Percentiles rank a stretch among this genome's conserved stretches.
These are phyloP conservation scores for Parnassius orleans DNA, from an alignment of 2,888 invertebrate species.

Conservation along the genomic window DNA sequence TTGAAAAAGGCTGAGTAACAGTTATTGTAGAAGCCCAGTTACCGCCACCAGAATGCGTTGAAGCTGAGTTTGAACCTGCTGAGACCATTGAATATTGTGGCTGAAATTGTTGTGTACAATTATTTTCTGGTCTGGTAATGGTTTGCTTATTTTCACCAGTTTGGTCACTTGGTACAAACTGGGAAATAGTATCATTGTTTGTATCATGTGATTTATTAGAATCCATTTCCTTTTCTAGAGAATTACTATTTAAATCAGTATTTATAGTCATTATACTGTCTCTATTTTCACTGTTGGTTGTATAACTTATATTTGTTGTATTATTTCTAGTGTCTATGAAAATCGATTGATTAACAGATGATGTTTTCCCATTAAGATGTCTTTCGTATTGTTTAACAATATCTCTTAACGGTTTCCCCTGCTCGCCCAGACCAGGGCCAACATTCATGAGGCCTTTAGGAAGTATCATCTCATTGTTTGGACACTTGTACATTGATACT, in stretches of 20 bases:
- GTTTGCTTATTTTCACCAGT: background rate
- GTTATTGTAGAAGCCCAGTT: background rate
- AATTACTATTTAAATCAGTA: background rate
- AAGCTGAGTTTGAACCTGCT: background rate
- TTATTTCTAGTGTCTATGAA: conserved; percentile 22
- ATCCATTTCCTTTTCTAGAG: background rate
- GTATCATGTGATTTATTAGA: background rate
- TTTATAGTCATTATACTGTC: background rate
- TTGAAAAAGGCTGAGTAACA: background rate
- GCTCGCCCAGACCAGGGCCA: conserved; percentile 55
- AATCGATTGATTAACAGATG: conserved; percentile 28
- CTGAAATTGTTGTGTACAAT: background rate
- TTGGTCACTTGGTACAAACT: background rate
- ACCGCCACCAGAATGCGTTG: background rate
- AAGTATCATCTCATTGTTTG: conserved; percentile 38
- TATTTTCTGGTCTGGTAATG: too few relatives aligned
- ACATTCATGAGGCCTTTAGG: conserved; percentile 55
- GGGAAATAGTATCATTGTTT: background rate
- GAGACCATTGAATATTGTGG: background rate
- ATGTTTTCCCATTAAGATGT: conserved; percentile 38
- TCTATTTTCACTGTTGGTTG: background rate
- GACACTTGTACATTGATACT: conserved; percentile 44
- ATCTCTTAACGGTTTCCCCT: conserved; percentile 52
- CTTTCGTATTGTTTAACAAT: conserved; percentile 51
- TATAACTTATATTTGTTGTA: background rate